Base-by-base conservation (phyloP, 2,113 vertebrate species). In the Hoplias malabaricus region DNA sequence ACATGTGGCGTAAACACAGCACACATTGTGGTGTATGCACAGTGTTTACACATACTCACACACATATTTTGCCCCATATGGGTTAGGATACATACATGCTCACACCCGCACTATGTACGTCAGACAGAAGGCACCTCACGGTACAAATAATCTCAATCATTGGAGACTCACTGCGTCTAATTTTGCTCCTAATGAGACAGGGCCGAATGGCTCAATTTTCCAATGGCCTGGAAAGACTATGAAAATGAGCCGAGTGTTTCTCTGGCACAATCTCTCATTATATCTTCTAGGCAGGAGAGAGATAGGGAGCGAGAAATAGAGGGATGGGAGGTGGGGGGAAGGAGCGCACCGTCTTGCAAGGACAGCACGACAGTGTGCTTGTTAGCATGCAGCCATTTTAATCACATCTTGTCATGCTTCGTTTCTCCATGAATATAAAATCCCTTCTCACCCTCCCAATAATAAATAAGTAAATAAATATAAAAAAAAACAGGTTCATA, bases 331-430 rank as follows among this genome's bases (percentile, higher is more conserved):
- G n/a, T 7, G 75, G 42, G 79, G 66, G 14, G 21, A 31, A 69
- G 74, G 75, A 38, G 50, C 66, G 12, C 19, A 70, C 68, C 70
- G 75, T 63, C 65, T 75, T 78, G 38, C 77, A 68, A 66, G 31
- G 77, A 61, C 40, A 27, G 53, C 21, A 56, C 2, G 36, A 70
- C 66, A 61, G 31, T 19, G 8, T 71, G 56, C 87, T 86, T 84
- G 86, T 90, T 86, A 88, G 84, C 85, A 86, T 84, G 86, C 83
- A 69, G 83, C 84, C 84, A 78, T 87, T 90, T 89, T 82, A 84
- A 88, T 86, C 80, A 77, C 73, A 72, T 81, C 61, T 70, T 43
- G 78, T 73, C 66, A 80, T 78, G 84, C 72, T 75, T 85, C 53
- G 78, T 81, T 84, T 84, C 48, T 71, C 46, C 23, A 27, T 69